Evolutionary conservation across 2,797 vertebrate genomes (phyloP), one percentile per base, ranked within the genome.

Genomic region (Typhlichthys eigenmanni): DNA sequence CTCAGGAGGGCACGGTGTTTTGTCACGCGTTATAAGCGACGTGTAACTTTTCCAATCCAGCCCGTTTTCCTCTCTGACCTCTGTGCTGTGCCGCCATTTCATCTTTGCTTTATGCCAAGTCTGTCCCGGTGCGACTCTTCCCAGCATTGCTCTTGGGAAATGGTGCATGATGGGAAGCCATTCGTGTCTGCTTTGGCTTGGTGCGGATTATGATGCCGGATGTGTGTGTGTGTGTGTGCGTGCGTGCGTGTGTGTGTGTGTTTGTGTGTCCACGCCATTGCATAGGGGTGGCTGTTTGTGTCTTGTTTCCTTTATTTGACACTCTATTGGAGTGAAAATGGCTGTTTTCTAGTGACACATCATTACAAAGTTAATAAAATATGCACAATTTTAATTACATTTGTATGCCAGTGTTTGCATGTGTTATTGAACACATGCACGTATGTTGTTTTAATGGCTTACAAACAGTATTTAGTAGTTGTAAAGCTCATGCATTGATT

Each of bases 21-120:
- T 72, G 75, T 58, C 65, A 64, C 34, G 9, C 46, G 53, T 19
- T 74, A 67, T 52, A 19, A 50, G 62, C 50, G 3, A 53, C 55
- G 19, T 72, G 58, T 60, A 60, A 67, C 69, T 38, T 76, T 81
- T 87, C 62, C 77, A 84, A 78, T 85, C 76, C 76, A 67, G 19
- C 62, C 67, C 46, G 58, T 82, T 79, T 19, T 19, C n/a, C 19
- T 19, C 19, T 79, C 59, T 78, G 75, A 81, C 73, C 78, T 72
- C 61, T 78, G 73, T 69, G 61, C 66, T 68, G 62, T 52, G 60
- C 34, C 34, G 34, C 8, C 34, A 38, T 79, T 79, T 78, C 68
- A 75, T 77, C 61, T 66, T 58, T 55, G 62, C 51, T 60, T 61
- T 52, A 38, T 9, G 58, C 57, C 57, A 55, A 13, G 17, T 12